Evolutionary conservation across 2,797 vertebrate species (phyloP), one percentile per base, ranked within the genome.

Genomic region (Passerculus sandwichensis): DNA sequence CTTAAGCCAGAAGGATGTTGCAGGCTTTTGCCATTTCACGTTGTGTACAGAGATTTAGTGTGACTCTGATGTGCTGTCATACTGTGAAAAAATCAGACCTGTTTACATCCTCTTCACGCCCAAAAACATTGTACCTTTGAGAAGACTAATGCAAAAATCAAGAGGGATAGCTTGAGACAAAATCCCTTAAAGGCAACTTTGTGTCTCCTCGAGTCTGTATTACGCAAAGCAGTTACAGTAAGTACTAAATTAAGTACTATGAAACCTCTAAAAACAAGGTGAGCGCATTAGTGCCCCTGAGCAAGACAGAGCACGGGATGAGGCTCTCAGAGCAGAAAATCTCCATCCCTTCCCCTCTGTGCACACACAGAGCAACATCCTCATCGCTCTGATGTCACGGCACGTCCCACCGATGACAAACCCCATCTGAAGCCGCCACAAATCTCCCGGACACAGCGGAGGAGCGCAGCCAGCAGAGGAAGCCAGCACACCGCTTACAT

Each of bases 401-500:
- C 79, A 85, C 6, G 5, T 77, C 71, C 74, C 75, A 32, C 22
- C 34, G 77, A 73, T 21, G 45, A 51, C 61, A 87, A 88, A 56
- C 36, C 10, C 59, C 74, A 16, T 5, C 51, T 47, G 67, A 85
- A 75, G 17, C 64, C 21, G 26, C 70, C 11, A 26, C 62, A 54
- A 22, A 90, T 64, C 77, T 73, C 34, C 17, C 42, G 25, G 89
- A 73, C 85, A 62, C 81, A 90, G 91, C 90, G 89, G 92, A 95
- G 76, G 66, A 76, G 51, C 1, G 59, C 89, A 84, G 74, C 74
- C 81, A 54, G 90, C 17, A 62, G 66, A 73, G 91, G 96, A 94
- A 93, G 62, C 51, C 76, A 85, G 84, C 93, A 51, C 30, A 6
- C 15, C 1, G 57, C 93, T 97, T 70, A 94, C 94, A 93, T 96